These are phyloP conservation scores for Temnothorax nylanderi DNA, from an alignment of 1,140 invertebrate genomes.

Conservation along the genomic window DNA sequence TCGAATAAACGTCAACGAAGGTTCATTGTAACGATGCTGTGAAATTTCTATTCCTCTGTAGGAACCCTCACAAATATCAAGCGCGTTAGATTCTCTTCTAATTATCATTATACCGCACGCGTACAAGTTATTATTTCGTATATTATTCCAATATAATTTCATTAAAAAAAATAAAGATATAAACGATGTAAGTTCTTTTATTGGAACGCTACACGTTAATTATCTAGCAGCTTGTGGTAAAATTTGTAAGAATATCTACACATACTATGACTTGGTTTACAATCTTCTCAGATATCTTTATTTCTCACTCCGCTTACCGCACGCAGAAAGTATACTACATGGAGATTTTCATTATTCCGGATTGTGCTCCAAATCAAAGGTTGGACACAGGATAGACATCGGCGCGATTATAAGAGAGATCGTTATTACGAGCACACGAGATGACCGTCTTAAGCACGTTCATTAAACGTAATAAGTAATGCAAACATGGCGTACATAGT, in stretches of 20 bases:
- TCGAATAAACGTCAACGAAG: slow-evolving; percentile 35
- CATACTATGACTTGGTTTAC: not conserved
- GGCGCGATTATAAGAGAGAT: slow-evolving; percentile 14
- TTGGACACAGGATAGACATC: slow-evolving; percentile 33
- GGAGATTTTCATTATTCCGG: slow-evolving; percentile 54
- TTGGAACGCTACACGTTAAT: not conserved
- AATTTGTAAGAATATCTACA: not conserved
- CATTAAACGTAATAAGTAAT: slow-evolving; percentile 67
- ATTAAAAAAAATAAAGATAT: not conserved
- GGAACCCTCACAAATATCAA: not conserved
- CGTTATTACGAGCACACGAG: slow-evolving; percentile 49
- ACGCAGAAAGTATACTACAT: not conserved
- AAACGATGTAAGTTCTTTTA: not conserved
- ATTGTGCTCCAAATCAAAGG: slow-evolving; percentile 35
- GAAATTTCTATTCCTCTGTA: not conserved
- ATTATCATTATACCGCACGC: not conserved
- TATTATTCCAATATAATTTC: not conserved
- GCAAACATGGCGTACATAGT: not conserved
- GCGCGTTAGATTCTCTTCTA: not conserved
- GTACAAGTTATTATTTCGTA: not conserved
- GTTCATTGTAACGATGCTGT: slow-evolving; percentile 27
- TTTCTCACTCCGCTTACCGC: slow-evolving; percentile 5
- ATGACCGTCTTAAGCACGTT: slow-evolving; percentile 33
- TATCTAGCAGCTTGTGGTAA: not conserved
- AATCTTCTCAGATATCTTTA: not conserved